Percentiles rank a stretch among this genome's conserved stretches.
phyloP scores from a whole-genome alignment of 2,888 invertebrate genomes.

The Exocentrus adspersus region DNA sequence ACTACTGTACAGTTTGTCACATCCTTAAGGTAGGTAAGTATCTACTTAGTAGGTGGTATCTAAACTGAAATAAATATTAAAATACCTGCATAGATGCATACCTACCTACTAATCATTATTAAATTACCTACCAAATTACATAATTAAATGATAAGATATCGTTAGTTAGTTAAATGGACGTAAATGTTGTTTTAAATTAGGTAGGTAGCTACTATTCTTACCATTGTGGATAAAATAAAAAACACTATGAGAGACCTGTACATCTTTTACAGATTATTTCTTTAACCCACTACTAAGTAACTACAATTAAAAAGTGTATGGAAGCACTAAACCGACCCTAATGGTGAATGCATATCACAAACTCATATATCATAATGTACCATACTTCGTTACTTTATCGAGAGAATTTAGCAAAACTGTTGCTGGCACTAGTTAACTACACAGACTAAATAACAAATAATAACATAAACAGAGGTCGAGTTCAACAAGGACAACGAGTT shows the following conservation, averaged over 20 bases:
- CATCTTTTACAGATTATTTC: conserved; percentile 6
- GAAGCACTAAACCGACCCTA: background rate
- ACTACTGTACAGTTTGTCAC: too few species aligned
- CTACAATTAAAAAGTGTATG: background rate
- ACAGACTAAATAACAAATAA: conserved; percentile 22
- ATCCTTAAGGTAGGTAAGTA: too few species aligned
- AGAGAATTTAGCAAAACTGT: conserved; percentile 2
- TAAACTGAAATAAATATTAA: too few species aligned
- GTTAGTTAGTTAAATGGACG: too few species aligned
- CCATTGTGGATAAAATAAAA: conserved; percentile 8
- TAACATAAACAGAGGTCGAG: background rate
- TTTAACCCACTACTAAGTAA: conserved; percentile 12
- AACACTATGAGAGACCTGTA: background rate
- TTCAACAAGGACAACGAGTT: conserved; percentile 23
- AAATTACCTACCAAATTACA: too few species aligned
- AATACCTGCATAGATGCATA: too few species aligned
- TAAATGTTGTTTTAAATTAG: too few species aligned
- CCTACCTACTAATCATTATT: too few species aligned
- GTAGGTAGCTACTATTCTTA: too few species aligned
- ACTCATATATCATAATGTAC: too few species aligned
- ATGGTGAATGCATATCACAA: background rate
- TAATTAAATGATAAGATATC: too few species aligned
- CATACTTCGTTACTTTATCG: conserved; percentile 5
- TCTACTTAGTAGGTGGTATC: too few species aligned
- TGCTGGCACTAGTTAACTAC: conserved; percentile 8